Evolutionary conservation across 1,140 invertebrate genomes (phyloP).

Genomic region (Holotrichia oblita): DNA sequence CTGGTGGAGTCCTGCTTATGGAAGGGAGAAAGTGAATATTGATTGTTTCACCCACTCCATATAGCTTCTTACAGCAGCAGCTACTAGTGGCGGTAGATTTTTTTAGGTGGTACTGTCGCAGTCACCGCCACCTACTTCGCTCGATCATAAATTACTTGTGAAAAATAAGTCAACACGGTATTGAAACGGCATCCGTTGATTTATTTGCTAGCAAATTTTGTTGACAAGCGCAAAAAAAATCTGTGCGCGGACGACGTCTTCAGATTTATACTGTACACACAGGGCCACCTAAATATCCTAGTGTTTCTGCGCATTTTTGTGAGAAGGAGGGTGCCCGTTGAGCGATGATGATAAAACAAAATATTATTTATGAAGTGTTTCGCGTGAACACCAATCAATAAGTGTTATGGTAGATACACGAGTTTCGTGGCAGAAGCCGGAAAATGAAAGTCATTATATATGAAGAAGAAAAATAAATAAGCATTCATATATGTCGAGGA

Average conservation of each 20-base stretch:
- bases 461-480: constrained; percentile 1
- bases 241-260: background rate
- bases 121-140: background rate
- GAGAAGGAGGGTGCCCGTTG: background rate
- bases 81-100: background rate
- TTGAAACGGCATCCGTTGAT: constrained; percentile 19
- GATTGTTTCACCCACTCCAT: background rate
- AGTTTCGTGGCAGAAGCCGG: background rate
- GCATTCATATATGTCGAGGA: background rate
- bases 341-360: constrained; percentile 4
- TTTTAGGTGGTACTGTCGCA: background rate
- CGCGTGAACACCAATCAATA: constrained; percentile 10
- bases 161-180: constrained; percentile 20
- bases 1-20: background rate
- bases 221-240: constrained; percentile 11
- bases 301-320: background rate
- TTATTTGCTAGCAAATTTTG: background rate
- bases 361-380: constrained; percentile 14
- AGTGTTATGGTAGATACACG: background rate
- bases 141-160: constrained; percentile 20
- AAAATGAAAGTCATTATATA: background rate
- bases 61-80: constrained; percentile 6
- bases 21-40: constrained; percentile 5
- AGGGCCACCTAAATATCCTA: background rate
- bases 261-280: background rate